Base-by-base conservation (phyloP, 2,113 vertebrate species). In the Hepsetus odoe region DNA sequence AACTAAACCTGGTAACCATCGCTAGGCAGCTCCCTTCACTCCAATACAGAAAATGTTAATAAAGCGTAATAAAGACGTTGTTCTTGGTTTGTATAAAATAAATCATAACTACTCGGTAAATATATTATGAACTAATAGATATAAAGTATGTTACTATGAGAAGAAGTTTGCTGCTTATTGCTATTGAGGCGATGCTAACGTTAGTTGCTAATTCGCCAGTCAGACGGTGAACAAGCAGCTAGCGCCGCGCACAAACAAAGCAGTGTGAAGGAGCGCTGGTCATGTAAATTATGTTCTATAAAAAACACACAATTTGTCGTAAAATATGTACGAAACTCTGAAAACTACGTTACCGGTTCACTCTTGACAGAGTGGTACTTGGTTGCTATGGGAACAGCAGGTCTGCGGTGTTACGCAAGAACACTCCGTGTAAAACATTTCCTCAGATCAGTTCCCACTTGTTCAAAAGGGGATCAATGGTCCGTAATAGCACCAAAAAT, bases 321-420 rank as follows among this genome's bases (percentile, higher is more conserved):
- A 51, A n/a, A 51, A 20, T 5, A 49, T 11, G 12, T 11, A 42
- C 8, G 9, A 42, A 42, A 42, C 6, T 10, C 12, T 44, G 16
- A 20, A 51, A 51, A 5, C 0, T n/a, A 2, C 1, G 4, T n/a
- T 51, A 51, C 49, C 49, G n/a, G 1, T 51, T 51, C 49, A 51
- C 46, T 49, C 12, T 49, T 7, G 3, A 53, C 5, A 20, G 4
- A 4, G 1, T 11, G 7, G 40, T 11, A 12, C 11, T 44, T 16
- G 1, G 64, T 68, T 77, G 20, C 74, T 58, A 77, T 68, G 33
- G 51, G 51, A 68, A 76, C 74, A 40, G 5, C 11, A 32, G 12
- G 14, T 9, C 24, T 1, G 11, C 3, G 7, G 33, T 14, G 51
- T 56, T 40, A 56, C 16, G 8, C 1, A 8, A 8, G 2, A 30